These are phyloP conservation scores for Rattus rattus DNA, from an alignment of 2,113 vertebrate species.

Conservation along the genomic window DNA sequence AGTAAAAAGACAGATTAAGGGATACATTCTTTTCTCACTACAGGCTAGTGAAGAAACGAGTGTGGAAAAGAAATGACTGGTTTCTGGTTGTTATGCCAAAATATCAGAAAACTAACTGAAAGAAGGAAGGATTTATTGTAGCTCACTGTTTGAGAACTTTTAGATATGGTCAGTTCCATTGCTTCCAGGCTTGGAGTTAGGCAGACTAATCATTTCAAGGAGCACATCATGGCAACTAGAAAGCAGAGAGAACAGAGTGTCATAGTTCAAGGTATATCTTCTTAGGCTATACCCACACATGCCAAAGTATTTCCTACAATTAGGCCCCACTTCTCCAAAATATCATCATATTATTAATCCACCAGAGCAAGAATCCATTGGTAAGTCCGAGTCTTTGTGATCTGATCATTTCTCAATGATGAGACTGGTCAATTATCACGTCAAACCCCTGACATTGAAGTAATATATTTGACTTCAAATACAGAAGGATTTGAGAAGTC, in stretches of 20 bases:
- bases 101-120: neutral
- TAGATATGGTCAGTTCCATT: neutral
- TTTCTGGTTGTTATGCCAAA: neutral
- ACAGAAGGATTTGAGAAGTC: neutral
- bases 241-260: neutral
- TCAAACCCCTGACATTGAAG: neutral
- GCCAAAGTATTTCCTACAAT: neutral
- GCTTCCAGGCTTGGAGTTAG: neutral
- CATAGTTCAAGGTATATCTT: neutral
- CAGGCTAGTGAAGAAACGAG: constrained; percentile 51
- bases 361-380: neutral
- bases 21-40: neutral
- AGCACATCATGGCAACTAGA: neutral
- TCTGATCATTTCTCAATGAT: neutral
- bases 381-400: neutral
- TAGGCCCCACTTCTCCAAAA: neutral
- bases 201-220: neutral
- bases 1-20: neutral
- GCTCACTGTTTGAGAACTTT: neutral
- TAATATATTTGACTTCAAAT: constrained; percentile 54
- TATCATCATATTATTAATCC: neutral
- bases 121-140: neutral
- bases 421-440: neutral
- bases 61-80: constrained; percentile 15
- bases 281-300: neutral